A percentile compares a stretch with the other conserved stretches of the same genome.
Evolutionary conservation across 2,797 vertebrate species (phyloP).

Genomic region (Momotus momota): DNA sequence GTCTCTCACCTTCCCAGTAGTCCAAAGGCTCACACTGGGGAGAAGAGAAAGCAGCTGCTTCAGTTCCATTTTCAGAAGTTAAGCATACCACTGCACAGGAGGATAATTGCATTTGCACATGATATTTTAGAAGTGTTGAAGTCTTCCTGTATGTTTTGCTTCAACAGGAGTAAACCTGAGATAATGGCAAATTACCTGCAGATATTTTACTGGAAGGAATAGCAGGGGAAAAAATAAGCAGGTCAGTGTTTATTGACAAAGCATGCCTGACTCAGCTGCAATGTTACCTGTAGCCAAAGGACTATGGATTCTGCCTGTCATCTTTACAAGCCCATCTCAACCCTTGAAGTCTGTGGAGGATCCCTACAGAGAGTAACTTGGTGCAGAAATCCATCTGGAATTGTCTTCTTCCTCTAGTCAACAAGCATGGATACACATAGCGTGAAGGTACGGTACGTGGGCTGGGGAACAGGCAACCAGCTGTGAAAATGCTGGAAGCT

Average conservation of each 20-base stretch:
- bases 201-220: background rate
- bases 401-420: background rate
- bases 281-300: background rate
- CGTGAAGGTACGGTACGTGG: rapidly evolving
- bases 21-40: background rate
- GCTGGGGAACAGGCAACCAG: background rate
- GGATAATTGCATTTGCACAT: background rate
- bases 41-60: background rate
- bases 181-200: background rate
- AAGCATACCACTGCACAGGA: background rate
- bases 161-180: background rate
- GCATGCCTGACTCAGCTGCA: background rate
- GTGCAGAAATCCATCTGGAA: background rate
- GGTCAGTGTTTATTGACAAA: background rate
- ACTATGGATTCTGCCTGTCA: background rate
- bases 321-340: background rate
- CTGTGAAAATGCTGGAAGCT: background rate
- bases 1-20: background rate
- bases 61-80: background rate
- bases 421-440: rapidly evolving
- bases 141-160: background rate
- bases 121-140: background rate
- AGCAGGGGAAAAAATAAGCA: background rate
- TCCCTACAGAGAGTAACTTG: rapidly evolving
- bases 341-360: background rate